Conservation (phyloP, 2,888 invertebrate species). For the Thyatira batis region DNA sequence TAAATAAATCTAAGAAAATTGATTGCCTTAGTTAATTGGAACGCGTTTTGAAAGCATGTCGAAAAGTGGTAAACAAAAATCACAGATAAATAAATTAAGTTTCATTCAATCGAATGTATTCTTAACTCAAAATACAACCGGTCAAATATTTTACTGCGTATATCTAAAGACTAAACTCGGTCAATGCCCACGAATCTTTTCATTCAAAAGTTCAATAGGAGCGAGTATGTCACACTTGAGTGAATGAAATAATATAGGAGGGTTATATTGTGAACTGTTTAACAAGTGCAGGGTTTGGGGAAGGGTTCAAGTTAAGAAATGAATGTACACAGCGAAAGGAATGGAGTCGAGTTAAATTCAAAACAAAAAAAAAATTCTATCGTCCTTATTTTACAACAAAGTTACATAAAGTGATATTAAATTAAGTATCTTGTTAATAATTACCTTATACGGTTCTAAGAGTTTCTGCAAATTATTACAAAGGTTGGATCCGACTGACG, state of each 20-base stretch:
- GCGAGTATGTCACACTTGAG: constrained; percentile 43
- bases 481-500: too few species aligned
- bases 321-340: constrained; percentile 18
- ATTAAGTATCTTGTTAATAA: too few species aligned
- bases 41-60: too few species aligned
- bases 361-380: too few species aligned
- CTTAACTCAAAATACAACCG: background rate
- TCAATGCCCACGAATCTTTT: constrained; percentile 16
- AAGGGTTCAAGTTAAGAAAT: constrained; percentile 43
- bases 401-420: too few species aligned
- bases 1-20: too few species aligned
- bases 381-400: too few species aligned
- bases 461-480: too few species aligned
- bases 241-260: constrained; percentile 35
- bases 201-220: constrained; percentile 24
- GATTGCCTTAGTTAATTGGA: background rate
- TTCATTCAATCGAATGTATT: background rate
- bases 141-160: background rate
- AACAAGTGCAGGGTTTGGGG: constrained; percentile 54
- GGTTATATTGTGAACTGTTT: constrained; percentile 42
- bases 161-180: background rate
- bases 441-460: too few species aligned
- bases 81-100: background rate
- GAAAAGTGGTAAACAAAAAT: too few species aligned
- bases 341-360: constrained; percentile 31